Evolutionary conservation across 2,113 vertebrate species (phyloP).

Genomic region (Ageneiosus marmoratus): DNA sequence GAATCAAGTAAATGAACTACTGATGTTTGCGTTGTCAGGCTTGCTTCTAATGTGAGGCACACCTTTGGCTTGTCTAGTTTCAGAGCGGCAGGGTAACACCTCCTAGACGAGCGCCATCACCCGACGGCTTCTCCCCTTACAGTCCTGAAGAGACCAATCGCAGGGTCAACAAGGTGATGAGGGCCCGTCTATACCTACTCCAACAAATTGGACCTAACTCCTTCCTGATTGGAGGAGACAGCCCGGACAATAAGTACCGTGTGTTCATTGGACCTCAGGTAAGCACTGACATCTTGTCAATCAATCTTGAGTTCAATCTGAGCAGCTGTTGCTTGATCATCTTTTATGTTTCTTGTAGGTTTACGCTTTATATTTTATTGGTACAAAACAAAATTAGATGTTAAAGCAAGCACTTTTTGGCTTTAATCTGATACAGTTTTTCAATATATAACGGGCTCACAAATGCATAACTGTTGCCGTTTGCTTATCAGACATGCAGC

Average conservation of each 20-base stretch:
- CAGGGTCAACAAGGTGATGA: slow-evolving; percentile 88
- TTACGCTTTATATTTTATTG: background rate
- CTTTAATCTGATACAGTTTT: no score
- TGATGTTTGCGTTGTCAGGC: background rate
- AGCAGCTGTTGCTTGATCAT: background rate
- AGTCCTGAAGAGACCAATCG: slow-evolving; percentile 86
- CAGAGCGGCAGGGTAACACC: slow-evolving; percentile 87
- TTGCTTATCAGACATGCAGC: slow-evolving; percentile 80
- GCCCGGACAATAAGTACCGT: slow-evolving; percentile 88
- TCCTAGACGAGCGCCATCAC: slow-evolving; percentile 84
- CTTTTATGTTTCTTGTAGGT: background rate
- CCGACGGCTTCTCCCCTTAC: slow-evolving; percentile 87
- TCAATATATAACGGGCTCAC: background rate
- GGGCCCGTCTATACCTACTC: slow-evolving; percentile 83
- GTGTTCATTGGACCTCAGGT: slow-evolving; percentile 93
- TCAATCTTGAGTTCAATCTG: background rate
- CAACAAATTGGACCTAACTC: slow-evolving; percentile 91
- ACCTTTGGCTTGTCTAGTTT: slow-evolving; percentile 65
- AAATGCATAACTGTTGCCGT: background rate
- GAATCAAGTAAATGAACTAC: background rate
- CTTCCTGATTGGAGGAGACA: slow-evolving; percentile 87
- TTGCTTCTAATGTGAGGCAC: background rate
- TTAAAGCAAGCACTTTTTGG: background rate
- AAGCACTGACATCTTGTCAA: background rate
- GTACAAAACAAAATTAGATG: background rate